Base-by-base conservation (phyloP, 2,888 invertebrate genomes). In the Metellina segmentata region DNA sequence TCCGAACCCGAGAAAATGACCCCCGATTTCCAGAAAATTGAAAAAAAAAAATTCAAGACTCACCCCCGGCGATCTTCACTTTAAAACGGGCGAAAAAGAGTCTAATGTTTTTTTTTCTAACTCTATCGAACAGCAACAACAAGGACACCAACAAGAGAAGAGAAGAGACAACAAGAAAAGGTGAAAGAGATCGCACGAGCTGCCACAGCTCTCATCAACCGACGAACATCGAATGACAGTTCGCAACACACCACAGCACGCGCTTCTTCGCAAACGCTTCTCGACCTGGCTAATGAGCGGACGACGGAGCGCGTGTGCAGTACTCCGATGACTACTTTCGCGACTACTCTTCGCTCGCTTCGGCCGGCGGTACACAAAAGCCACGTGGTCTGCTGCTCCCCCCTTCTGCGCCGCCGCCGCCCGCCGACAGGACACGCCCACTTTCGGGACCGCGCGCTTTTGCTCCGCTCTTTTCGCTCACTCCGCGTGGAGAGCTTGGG, bases 351-450 rank as follows among this genome's bases (percentile, higher is more conserved):
- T 82, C 81, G 72, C 34, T 52, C 79, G 78, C 72, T 85, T 61
- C 61, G 78, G 61, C 85, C 79, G 87, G 72, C 71, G 53, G 71
- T 90, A 90, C 89, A 90, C 83, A 83, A 90, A 90, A 90, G 89
- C 89, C 89, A 90, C 89, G 89, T 90, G 89, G 89, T 90, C 77
- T 85, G 48, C n/a, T 34, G 34, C 78, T 83, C 72, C 81, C 88
- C 74, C 77, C 77, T 53, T 49, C 69, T 52, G 20, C 49, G 70
- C 74, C n/a, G 74, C 20, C 11, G 51, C 48, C 34, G 34, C 34
- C 34, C 34, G 34, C 34, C 34, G 34, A 34, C 34, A 78, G 19
- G 78, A 83, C 89, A 83, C 89, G 89, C 89, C 89, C 79, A n/a
- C 19, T 89, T 88, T 88, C 51, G 49, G 79, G 72, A 81, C 83